Percentiles rank a stretch among this genome's conserved stretches.
Conservation (phyloP, 1,140 invertebrate genomes). For the Agrilus planipennis region DNA sequence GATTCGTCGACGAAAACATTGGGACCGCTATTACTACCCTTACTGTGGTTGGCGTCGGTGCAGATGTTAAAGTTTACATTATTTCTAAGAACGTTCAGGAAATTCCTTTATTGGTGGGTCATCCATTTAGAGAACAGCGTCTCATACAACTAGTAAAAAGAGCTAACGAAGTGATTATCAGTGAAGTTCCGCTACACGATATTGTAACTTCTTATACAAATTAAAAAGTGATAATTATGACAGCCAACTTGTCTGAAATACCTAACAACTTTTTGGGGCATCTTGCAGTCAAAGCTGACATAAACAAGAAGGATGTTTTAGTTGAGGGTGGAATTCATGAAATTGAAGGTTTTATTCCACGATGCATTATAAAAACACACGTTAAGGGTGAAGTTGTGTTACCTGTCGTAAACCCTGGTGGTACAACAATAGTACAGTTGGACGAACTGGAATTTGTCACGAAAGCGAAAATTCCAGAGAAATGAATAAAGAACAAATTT, state of each 20-base stretch:
- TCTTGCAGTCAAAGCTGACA: neutral
- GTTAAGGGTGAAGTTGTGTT: too few relatives aligned
- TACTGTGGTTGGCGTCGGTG: neutral
- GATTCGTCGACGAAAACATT: too few relatives aligned
- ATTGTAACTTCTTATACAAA: neutral
- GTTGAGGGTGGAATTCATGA: too few relatives aligned
- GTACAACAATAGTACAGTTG: too few relatives aligned
- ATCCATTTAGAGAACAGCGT: neutral
- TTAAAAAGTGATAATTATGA: neutral
- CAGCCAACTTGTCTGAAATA: neutral
- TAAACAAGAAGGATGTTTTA: neutral
- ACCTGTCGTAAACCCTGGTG: too few relatives aligned
- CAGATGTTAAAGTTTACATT: neutral
- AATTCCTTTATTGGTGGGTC: constrained; percentile 1
- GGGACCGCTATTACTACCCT: too few relatives aligned
- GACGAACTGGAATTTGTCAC: neutral
- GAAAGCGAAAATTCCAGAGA: neutral
- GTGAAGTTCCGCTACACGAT: neutral
- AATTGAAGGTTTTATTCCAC: too few relatives aligned
- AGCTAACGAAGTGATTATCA: neutral
- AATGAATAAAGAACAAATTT: neutral
- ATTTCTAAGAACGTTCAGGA: constrained; percentile 2
- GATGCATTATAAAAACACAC: too few relatives aligned
- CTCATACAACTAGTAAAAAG: neutral
- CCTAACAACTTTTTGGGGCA: neutral